Percentiles rank a stretch among this genome's conserved stretches.
Conservation (phyloP, 2,113 vertebrate species). For the Cephalopterus ornatus region DNA sequence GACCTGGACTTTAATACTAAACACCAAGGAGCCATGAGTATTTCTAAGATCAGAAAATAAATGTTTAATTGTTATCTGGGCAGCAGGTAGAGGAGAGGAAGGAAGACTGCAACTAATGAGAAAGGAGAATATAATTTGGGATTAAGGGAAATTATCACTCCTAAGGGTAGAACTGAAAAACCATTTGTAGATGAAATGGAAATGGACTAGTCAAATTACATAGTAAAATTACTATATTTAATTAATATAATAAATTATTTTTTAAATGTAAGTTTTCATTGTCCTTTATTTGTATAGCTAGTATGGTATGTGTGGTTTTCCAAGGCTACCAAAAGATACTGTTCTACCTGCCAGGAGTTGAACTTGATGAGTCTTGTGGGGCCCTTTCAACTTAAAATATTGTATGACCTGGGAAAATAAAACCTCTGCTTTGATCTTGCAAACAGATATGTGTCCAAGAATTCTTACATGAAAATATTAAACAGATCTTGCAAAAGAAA, state of each 20-base stretch:
- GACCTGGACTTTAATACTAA: background rate
- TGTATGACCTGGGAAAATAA: background rate
- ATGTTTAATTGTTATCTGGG: background rate
- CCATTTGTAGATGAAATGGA: background rate
- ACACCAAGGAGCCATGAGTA: background rate
- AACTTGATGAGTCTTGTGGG: background rate
- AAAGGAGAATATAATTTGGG: background rate
- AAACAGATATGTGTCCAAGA: background rate
- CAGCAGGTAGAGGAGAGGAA: background rate
- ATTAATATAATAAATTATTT: background rate
- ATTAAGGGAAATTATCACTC: background rate
- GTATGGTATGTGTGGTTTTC: background rate
- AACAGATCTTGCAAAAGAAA: background rate
- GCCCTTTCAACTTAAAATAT: background rate
- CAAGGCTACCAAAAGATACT: background rate
- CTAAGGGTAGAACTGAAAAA: background rate
- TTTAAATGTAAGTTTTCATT: background rate
- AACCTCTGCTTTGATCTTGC: background rate
- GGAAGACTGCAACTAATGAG: background rate
- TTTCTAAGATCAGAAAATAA: background rate
- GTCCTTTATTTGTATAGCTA: background rate
- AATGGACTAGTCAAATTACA: background rate
- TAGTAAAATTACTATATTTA: background rate
- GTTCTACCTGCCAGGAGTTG: background rate
- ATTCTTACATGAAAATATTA: background rate